Evolutionary conservation across 2,888 invertebrate species (phyloP).

Genomic region (Heliconius ethilla): DNA sequence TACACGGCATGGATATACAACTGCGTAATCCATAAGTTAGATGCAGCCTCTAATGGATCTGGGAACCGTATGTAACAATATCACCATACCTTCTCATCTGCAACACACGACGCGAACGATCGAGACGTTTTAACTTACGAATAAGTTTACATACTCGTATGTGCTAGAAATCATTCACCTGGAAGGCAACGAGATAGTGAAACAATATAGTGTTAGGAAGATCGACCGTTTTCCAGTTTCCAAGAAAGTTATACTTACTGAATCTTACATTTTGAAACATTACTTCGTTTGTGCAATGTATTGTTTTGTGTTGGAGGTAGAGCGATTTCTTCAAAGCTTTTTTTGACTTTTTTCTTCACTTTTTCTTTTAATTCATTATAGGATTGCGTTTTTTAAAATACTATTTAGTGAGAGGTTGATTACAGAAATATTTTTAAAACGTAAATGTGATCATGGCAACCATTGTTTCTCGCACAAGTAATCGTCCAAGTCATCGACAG

Average conservation of each 20-base stretch:
- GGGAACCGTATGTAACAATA: constrained; percentile 50
- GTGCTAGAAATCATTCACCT: constrained; percentile 57
- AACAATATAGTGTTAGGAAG: constrained; percentile 66
- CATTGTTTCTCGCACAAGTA: constrained; percentile 77
- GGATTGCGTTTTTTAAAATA: too few species aligned
- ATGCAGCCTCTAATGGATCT: constrained; percentile 55
- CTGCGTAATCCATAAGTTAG: constrained; percentile 70
- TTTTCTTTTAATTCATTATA: constrained; percentile 1
- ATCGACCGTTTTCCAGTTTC: constrained; percentile 60
- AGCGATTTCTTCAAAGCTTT: constrained; percentile 49
- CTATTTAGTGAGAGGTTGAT: background rate
- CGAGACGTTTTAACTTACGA: constrained; percentile 40
- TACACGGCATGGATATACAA: constrained; percentile 63
- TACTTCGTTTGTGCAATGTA: constrained; percentile 48
- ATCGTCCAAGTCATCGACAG: constrained; percentile 78
- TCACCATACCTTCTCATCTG: constrained; percentile 38
- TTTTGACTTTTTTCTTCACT: constrained; percentile 42
- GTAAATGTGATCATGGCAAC: constrained; percentile 63
- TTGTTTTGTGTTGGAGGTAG: constrained; percentile 47
- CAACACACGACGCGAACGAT: constrained; percentile 39
- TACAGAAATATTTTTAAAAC: constrained; percentile 33
- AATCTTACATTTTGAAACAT: constrained; percentile 50
- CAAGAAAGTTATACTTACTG: constrained; percentile 63
- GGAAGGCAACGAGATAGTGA: constrained; percentile 69
- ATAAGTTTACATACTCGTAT: constrained; percentile 40